phyloP scores from a whole-genome alignment of 2,888 invertebrate species.

The Odontothrips loti region DNA sequence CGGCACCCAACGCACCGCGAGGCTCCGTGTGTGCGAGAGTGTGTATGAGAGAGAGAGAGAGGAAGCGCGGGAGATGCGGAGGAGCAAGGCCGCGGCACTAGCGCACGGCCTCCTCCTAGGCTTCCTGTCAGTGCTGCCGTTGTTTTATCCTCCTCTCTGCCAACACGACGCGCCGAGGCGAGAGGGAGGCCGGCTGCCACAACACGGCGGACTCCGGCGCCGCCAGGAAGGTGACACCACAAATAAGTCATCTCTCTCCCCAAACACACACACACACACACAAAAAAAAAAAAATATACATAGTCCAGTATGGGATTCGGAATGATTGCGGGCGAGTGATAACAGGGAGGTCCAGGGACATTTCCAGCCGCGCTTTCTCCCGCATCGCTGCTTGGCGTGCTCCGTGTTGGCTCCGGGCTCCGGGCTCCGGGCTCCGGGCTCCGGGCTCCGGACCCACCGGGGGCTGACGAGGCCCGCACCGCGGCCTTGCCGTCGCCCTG shows the following conservation, averaged over 20 bases:
- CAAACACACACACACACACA: too few relatives aligned
- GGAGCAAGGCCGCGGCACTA: not conserved
- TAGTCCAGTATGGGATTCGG: too few relatives aligned
- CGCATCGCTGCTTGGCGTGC: not conserved
- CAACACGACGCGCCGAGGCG: not conserved
- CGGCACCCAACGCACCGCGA: not conserved
- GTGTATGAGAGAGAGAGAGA: too few relatives aligned
- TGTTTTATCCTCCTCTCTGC: not conserved
- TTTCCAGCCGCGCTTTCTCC: not conserved
- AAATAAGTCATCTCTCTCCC: too few relatives aligned
- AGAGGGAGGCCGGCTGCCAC: not conserved
- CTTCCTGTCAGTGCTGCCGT: not conserved
- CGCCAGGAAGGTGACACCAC: too few relatives aligned
- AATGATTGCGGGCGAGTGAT: too few relatives aligned
- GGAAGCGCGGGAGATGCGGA: not conserved
- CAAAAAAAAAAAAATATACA: too few relatives aligned
- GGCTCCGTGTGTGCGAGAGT: not conserved
- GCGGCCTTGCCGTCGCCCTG: not conserved
- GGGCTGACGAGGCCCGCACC: too few relatives aligned
- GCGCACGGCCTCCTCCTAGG: not conserved
- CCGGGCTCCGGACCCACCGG: too few relatives aligned
- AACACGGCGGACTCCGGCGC: too few relatives aligned
- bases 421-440: too few relatives aligned
- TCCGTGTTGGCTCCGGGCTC: too few relatives aligned
- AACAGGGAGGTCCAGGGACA: not conserved